Evolutionary conservation across 2,888 invertebrate species (phyloP).

Genomic region (Malthinus flaveolus): DNA sequence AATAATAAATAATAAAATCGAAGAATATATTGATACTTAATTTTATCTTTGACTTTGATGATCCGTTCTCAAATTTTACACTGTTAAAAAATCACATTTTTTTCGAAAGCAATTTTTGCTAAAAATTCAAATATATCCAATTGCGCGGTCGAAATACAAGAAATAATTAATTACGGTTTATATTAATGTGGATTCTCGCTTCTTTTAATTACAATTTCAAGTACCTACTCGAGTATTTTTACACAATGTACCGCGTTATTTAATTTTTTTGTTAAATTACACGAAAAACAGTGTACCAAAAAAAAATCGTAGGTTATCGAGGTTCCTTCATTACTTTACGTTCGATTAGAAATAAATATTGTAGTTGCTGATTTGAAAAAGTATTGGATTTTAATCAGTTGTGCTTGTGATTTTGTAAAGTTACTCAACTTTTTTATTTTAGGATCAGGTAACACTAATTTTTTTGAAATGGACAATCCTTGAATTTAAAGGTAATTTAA

Average conservation of each 20-base stretch:
- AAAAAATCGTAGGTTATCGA: constrained; percentile 28
- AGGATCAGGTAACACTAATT: not conserved
- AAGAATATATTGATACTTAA: constrained; percentile 27
- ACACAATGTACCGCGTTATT: constrained; percentile 4
- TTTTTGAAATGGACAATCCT: too few relatives aligned
- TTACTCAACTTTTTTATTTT: not conserved
- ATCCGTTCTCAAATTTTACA: constrained; percentile 24
- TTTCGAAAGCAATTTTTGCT: constrained; percentile 1
- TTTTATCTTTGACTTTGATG: constrained; percentile 30
- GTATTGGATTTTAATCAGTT: constrained; percentile 28
- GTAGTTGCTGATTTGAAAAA: constrained; percentile 13
- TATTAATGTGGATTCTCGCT: constrained; percentile 5
- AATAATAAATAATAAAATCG: constrained; percentile 27
- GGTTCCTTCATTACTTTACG: constrained; percentile 20
- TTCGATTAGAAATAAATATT: constrained; percentile 29
- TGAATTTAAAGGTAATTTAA: not conserved
- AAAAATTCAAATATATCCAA: constrained; percentile 22
- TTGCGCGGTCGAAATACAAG: constrained; percentile 9
- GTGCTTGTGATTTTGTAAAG: constrained; percentile 8
- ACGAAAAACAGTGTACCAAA: constrained; percentile 27
- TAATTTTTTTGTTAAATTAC: constrained; percentile 1
- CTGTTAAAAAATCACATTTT: constrained; percentile 16
- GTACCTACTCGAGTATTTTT: not conserved
- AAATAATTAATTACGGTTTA: constrained; percentile 15
- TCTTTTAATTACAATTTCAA: constrained; percentile 4